Conservation (phyloP, 2,888 invertebrate species). For the Hipparchia semele region DNA sequence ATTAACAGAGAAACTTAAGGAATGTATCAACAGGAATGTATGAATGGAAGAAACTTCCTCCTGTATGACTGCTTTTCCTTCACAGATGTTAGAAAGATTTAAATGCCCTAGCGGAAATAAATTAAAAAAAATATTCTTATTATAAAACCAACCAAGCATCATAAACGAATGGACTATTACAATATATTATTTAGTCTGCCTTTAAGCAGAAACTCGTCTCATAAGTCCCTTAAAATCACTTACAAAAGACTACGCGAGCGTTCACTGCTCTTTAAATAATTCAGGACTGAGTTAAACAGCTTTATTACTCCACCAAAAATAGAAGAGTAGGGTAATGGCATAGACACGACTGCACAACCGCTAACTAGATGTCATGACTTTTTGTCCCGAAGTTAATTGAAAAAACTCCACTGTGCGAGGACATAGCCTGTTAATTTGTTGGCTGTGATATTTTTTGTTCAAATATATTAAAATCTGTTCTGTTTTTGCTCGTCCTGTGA, state of each 20-base stretch:
- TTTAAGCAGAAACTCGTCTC: not conserved
- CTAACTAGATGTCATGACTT: constrained; percentile 29
- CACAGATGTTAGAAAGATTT: no score
- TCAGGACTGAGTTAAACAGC: constrained; percentile 12
- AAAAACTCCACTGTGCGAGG: constrained; percentile 7
- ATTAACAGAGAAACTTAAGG: no score
- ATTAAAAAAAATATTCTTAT: no score
- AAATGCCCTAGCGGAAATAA: no score
- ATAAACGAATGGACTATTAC: not conserved
- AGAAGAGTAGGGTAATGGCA: constrained; percentile 12
- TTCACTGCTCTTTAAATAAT: constrained; percentile 13
- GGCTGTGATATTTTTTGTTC: not conserved
- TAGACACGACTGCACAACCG: constrained; percentile 17
- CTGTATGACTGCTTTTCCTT: no score
- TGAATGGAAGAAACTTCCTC: no score
- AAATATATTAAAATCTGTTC: not conserved
- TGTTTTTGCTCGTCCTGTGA: not conserved
- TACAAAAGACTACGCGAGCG: constrained; percentile 1
- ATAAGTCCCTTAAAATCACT: constrained; percentile 13
- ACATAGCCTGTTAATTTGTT: not conserved
- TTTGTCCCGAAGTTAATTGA: constrained; percentile 28
- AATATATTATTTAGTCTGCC: not conserved
- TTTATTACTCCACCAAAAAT: constrained; percentile 16
- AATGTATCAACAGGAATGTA: no score
- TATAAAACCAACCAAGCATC: no score